These are phyloP conservation scores for Latrodectus hesperus DNA, from an alignment of 2,888 invertebrate genomes.

Conservation along the genomic window DNA sequence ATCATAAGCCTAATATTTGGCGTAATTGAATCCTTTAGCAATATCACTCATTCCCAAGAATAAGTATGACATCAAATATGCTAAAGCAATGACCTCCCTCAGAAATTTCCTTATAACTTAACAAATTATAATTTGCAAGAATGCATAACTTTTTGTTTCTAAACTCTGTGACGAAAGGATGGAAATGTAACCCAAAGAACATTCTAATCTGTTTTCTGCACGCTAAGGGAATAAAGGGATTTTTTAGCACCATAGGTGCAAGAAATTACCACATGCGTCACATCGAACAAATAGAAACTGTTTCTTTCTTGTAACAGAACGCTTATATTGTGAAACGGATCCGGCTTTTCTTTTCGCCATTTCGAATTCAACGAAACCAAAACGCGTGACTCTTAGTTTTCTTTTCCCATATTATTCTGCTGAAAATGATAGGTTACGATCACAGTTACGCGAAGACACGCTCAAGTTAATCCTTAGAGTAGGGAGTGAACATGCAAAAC, in stretches of 20 bases:
- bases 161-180: not conserved
- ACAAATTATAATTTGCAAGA: too few relatives aligned
- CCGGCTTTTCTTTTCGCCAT: not conserved
- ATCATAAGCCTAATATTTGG: too few relatives aligned
- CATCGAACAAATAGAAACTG: not conserved
- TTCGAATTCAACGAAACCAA: constrained; percentile 15
- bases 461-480: constrained; percentile 15
- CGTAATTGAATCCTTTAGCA: too few relatives aligned
- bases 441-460: constrained; percentile 26
- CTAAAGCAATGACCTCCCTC: too few relatives aligned
- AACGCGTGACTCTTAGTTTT: constrained; percentile 26
- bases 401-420: not conserved
- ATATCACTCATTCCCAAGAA: too few relatives aligned
- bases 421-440: constrained; percentile 4
- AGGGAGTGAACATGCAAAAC: constrained; percentile 34
- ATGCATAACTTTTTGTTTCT: not conserved
- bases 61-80: too few relatives aligned
- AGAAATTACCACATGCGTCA: constrained; percentile 12
- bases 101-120: too few relatives aligned
- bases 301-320: constrained; percentile 1
- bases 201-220: not conserved
- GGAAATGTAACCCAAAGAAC: not conserved
- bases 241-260: not conserved
- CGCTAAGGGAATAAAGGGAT: not conserved
- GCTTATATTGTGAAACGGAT: not conserved